These are phyloP conservation scores for Diorhabda elongata DNA, from an alignment of 1,140 invertebrate species.

Conservation along the genomic window DNA sequence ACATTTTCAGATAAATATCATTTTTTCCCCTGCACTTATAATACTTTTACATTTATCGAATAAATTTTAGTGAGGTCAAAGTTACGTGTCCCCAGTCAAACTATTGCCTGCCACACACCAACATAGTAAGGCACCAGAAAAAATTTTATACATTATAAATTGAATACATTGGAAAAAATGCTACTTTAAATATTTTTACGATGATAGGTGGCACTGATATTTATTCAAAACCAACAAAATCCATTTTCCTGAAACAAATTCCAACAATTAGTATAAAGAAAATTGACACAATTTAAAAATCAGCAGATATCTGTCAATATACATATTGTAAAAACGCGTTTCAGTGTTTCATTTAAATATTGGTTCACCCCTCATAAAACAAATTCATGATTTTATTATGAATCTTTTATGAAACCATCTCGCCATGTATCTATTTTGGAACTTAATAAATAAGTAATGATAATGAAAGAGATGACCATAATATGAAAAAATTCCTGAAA, in stretches of 20 bases:
- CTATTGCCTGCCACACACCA: constrained; percentile 41
- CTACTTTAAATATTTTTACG: constrained; percentile 32
- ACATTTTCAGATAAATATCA: constrained; percentile 41
- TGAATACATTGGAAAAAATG: constrained; percentile 46
- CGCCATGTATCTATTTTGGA: too few species aligned
- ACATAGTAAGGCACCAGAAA: constrained; percentile 44
- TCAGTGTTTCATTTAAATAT: too few species aligned
- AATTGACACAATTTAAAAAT: too few species aligned
- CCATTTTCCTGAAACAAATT: constrained; percentile 29
- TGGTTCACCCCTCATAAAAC: too few species aligned
- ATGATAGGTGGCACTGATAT: constrained; percentile 43
- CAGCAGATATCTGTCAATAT: too few species aligned
- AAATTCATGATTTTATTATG: too few species aligned
- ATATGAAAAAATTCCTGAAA: too few species aligned
- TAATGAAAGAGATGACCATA: too few species aligned
- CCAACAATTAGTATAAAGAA: constrained; percentile 7
- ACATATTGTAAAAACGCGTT: too few species aligned
- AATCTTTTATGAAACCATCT: too few species aligned
- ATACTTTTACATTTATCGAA: constrained; percentile 25
- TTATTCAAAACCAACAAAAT: constrained; percentile 17
- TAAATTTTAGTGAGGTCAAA: constrained; percentile 34
- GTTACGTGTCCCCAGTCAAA: constrained; percentile 24
- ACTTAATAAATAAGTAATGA: too few species aligned
- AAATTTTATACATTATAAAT: constrained; percentile 40
- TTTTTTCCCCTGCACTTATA: constrained; percentile 43